Base-by-base conservation (phyloP, 2,888 invertebrate species). In the Petrophora chlorosata region DNA sequence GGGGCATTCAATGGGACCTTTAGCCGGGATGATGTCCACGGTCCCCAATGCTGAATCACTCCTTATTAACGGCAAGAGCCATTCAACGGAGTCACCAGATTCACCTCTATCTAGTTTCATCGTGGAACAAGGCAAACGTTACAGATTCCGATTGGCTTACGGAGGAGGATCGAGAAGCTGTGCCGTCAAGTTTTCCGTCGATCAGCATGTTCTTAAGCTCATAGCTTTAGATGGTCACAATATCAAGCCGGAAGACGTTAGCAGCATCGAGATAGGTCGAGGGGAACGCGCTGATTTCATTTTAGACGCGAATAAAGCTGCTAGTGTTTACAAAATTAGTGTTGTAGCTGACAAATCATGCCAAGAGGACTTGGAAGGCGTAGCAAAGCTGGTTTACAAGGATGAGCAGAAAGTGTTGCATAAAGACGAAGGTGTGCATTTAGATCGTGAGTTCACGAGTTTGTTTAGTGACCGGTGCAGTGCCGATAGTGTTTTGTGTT, bases 241-340 rank as follows among this genome's bases (percentile, higher is more conserved):
- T 29, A 90, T 95, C 12, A 81, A 90, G 36, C 91, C 94, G 0
- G 86, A 92, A 57, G 80, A 91, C 48, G 92, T 92, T 1, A 80
- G 81, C 29, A 90, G 92, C 3, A 84, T 95, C 26, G 90, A 88
- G 39, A 65, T 95, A 19, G 91, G 92, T 3, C 92, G 93, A 82
- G 96, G 96, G 2, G 96, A 96, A 76, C 90, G 96, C 39, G 92
- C 93, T 5, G 96, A 96, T 78, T 94, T 96, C 62, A 90, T 96
- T 40, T 62, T 96, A 43, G 91, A 92, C 42, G 92, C 95, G 7
- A 91, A 91, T 63, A 92, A 90, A 67, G 76, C 79, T 15, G 72
- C 86, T 0, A 91, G 90, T 9, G 85, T 88, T 2, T 95, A 95
- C 68, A 92, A 92, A 85, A 90, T 96, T 45, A 91, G 85, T 63